Base-by-base conservation (phyloP, 2,113 vertebrate genomes). In the Salvelinus alpinus region DNA sequence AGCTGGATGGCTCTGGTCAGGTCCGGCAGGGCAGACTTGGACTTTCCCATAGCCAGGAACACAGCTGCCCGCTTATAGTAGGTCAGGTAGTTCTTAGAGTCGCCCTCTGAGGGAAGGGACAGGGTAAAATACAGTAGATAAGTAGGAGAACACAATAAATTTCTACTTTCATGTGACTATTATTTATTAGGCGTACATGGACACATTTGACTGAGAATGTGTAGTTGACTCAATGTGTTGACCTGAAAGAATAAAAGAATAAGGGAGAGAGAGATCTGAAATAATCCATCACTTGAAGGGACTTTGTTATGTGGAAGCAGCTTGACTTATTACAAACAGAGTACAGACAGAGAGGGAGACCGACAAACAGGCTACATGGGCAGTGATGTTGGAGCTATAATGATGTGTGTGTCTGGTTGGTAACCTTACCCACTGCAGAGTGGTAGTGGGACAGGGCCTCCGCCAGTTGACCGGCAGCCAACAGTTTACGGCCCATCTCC, bases 401-500 rank as follows among this genome's bases (percentile, higher is more conserved):
- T 29, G 7, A 48, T 16, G 5, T 25, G 9, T 11, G 6, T 68
- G 20, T 60, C 64, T 72, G 66, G 16, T 34, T 20, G 66, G 83
- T 74, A 68, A 85, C 76, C 94, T 93, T 89, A 96, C 95, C 95
- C 75, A 95, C 94, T 11, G 95, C 95, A 0, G 94, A 94, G 88
- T 96, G 94, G 82, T 96, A 96, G 83, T 95, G 95, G 62, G 94
- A 95, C 76, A 96, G 64, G 0, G 94, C 94, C 73, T 96, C 95
- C 0, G 95, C 95, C 84, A 96, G 88, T 76, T 96, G 95, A 76
- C 95, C 95, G 0, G 95, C 94, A 8, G 95, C 94, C 85, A 95
- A 59, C 16, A 95, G 92, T 77, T 95, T 95, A 73, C 94, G 92
- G 31, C 95, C 95, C 94, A 95, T 95, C 84, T 95, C 95, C 87